Base-by-base conservation (phyloP, 2,113 vertebrate species). In the Oenanthe melanoleuca region DNA sequence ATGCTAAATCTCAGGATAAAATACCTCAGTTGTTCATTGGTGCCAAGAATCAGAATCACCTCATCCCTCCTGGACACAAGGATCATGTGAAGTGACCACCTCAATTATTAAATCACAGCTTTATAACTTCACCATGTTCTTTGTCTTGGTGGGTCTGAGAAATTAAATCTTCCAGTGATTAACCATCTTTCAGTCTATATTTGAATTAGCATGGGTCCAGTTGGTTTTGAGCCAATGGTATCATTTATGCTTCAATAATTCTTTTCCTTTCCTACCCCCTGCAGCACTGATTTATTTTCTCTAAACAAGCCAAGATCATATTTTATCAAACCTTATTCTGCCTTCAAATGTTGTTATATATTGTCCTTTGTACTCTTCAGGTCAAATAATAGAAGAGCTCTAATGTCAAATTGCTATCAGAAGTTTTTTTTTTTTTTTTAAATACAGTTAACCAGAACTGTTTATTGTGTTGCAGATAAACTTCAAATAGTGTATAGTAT, bases 201-300 rank as follows among this genome's bases (percentile, higher is more conserved):
- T 89, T 85, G 31, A 83, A 83, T 47, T 77, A 92, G n/a, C 50
- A 25, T 37, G 77, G 22, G 17, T 66, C 38, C 34, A 59, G 75
- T 47, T 91, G 92, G 28, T 59, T 87, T 89, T 88, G 69, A 71
- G 92, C 72, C 86, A 96, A 49, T 42, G 26, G 29, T 66, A 86
- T 70, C 0, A 70, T 90, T 93, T 78, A 90, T 90, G 59, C 67
- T 83, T 90, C 79, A 86, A 22, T 92, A 94, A 86, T 55, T 88
- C 50, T 80, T 96, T 83, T 80, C 56, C 78, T 93, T 90, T 61
- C 77, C 64, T 87, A 60, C 10, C 33, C 56, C 55, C 64, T 93
- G 71, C 67, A 90, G 86, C 67, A 34, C 71, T 77, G 63, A 86
- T 92, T 89, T 95, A 60, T 94, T 94, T 92, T 92, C 67, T 86